Base-by-base conservation (phyloP, 2,113 vertebrate genomes). In the Hemichromis elongatus region DNA sequence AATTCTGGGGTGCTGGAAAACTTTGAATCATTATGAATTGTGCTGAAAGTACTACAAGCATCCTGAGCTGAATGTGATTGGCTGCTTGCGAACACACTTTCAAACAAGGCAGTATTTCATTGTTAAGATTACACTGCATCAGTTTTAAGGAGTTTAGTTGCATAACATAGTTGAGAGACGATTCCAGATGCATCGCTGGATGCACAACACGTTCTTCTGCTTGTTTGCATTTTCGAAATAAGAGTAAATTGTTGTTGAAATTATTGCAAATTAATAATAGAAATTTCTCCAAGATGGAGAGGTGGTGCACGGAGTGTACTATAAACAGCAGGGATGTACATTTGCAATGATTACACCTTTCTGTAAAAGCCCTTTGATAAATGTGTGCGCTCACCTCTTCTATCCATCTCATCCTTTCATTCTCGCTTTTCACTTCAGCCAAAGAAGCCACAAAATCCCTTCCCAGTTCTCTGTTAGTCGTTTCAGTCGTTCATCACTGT, bases 401-500 rank as follows among this genome's bases (percentile, higher is more conserved):
- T 89, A 77, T 82, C 14, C 16, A 89, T 87, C 66, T 52, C 54
- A 35, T 79, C 45, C 77, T 55, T 79, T 90, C 79, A 52, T 61
- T 86, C 53, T 61, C 24, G 55, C 53, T 61, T 68, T 40, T 47
- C 50, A 84, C 63, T 56, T 61, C 59, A 79, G 66, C 56, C 42
- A 80, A 82, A 54, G 85, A 88, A 86, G 91, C 82, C 80, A 82
- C 87, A 80, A 89, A 82, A 90, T 89, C 68, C 53, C 55, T 88
- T 80, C 77, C 86, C 42, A 68, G 84, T 18, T 80, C 66, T 79
- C 53, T 54, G 53, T 70, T 87, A 81, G 89, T 90, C 3, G 6
- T 88, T 85, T 84, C 79, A 85, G 80, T 83, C 53, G 2, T 92
- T 92, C 95, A 94, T 95, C 83, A 91, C 68, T 12, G 4, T 50